These are phyloP conservation scores for Heterodera schachtii DNA, from an alignment of 1,140 invertebrate genomes.

Conservation along the genomic window DNA sequence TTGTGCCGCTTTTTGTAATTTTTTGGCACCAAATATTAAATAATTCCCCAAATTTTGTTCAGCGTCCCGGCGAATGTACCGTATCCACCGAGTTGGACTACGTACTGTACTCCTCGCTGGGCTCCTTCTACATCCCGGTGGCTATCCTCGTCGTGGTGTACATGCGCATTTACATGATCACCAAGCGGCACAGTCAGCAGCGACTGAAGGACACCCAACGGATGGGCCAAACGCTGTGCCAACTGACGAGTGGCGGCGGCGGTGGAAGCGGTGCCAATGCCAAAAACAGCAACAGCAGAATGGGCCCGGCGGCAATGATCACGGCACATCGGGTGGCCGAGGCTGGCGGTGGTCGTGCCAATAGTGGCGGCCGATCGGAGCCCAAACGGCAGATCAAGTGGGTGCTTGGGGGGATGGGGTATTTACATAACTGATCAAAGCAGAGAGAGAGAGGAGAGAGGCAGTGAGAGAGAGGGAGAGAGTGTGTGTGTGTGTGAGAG, in stretches of 20 bases:
- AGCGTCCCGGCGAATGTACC: slow-evolving; percentile 59
- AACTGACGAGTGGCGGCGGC: slow-evolving; percentile 33
- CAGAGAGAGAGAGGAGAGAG: not conserved
- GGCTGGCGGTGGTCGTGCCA: not conserved
- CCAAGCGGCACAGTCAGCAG: slow-evolving; percentile 65
- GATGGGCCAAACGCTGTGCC: slow-evolving; percentile 54
- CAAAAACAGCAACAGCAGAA: too few species aligned
- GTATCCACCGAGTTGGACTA: slow-evolving; percentile 69
- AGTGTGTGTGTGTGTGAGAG: too few species aligned
- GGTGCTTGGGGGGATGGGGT: not conserved
- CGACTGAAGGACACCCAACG: slow-evolving; percentile 64
- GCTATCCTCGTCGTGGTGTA: slow-evolving; percentile 69
- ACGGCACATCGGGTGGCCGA: slow-evolving; percentile 14
- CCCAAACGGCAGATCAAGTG: slow-evolving; percentile 7
- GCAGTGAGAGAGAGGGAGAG: too few species aligned
- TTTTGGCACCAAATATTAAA: not conserved
- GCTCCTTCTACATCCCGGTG: slow-evolving; percentile 69
- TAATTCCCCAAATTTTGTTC: not conserved
- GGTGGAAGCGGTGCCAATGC: not conserved
- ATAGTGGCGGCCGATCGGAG: not conserved
- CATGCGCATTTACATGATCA: slow-evolving; percentile 67
- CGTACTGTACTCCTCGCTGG: slow-evolving; percentile 68
- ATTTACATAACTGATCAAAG: not conserved
- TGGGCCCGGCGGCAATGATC: slow-evolving; percentile 1
- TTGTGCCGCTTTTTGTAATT: not conserved